A percentile compares a stretch with the other conserved stretches of the same genome.
These are phyloP conservation scores for Prionace glauca DNA, from an alignment of 2,797 vertebrate genomes.

Conservation along the genomic window DNA sequence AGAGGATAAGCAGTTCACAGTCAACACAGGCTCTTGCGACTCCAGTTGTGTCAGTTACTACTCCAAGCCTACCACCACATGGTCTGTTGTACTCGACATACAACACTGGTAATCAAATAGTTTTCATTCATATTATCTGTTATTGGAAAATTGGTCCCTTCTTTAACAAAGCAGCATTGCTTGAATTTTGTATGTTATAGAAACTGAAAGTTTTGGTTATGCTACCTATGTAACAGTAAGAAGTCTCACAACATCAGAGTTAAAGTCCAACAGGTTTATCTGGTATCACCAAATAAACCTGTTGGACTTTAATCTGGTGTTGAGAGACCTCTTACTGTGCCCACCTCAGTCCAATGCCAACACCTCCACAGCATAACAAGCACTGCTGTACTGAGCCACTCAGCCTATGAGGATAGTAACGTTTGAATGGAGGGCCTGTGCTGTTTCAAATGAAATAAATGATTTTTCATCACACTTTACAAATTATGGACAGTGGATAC, in stretches of 20 bases:
- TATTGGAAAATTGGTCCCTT: neutral
- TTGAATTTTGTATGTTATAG: neutral
- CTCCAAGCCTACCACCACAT: slow-evolving; percentile 89
- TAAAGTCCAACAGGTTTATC: too few species aligned
- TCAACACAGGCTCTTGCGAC: slow-evolving; percentile 83
- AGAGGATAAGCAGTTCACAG: slow-evolving; percentile 91
- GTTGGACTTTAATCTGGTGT: too few species aligned
- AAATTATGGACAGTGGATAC: neutral
- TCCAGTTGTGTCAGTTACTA: slow-evolving; percentile 93
- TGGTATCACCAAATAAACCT: too few species aligned
- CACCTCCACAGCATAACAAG: neutral
- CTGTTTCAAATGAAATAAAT: neutral
- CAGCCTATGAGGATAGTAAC: neutral
- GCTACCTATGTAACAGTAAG: neutral
- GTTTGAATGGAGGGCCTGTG: neutral
- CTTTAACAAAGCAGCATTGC: neutral
- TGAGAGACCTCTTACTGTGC: too few species aligned
- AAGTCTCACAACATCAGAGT: too few species aligned
- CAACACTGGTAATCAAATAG: slow-evolving; percentile 77
- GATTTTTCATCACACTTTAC: neutral
- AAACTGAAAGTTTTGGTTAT: neutral
- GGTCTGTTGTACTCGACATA: slow-evolving; percentile 92
- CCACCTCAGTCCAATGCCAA: too few species aligned
- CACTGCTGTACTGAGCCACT: neutral
- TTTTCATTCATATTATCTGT: neutral